A percentile compares a stretch with the other conserved stretches of the same genome.
phyloP scores from a whole-genome alignment of 2,888 invertebrate genomes.

The Hemistola chrysoprasaria region DNA sequence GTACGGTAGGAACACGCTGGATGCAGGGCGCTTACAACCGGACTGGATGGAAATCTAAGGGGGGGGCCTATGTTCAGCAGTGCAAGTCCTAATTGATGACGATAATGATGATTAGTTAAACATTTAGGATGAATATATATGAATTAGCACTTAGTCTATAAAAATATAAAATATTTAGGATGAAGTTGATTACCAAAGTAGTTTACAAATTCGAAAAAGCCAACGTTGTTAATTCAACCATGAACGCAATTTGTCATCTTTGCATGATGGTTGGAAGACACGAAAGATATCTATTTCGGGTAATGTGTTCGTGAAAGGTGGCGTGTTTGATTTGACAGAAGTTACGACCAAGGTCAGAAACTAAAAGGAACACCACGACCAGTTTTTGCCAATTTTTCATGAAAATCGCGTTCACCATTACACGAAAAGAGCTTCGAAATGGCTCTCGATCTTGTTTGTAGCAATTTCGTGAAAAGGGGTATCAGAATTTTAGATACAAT shows the following conservation, averaged over 20 bases:
- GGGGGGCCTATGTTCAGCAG: too few species aligned
- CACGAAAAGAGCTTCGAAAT: constrained; percentile 11
- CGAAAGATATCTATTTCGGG: constrained; percentile 41
- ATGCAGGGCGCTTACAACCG: too few species aligned
- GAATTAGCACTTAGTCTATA: too few species aligned
- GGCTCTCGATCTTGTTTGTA: constrained; percentile 16
- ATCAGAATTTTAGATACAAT: constrained; percentile 6
- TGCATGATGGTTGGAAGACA: constrained; percentile 45
- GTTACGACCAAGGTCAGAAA: constrained; percentile 36
- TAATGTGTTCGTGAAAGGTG: constrained; percentile 32
- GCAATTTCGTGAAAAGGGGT: constrained; percentile 7
- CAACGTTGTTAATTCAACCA: constrained; percentile 26
- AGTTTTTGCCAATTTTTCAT: too few species aligned
- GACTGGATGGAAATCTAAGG: too few species aligned
- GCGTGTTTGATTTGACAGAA: constrained; percentile 29
- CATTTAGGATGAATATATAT: too few species aligned
- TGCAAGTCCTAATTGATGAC: too few species aligned
- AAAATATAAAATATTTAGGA: too few species aligned
- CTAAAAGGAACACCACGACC: constrained; percentile 22
- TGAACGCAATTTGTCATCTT: constrained; percentile 41
- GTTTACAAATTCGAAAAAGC: constrained; percentile 3
- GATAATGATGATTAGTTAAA: too few species aligned
- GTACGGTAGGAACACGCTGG: too few species aligned
- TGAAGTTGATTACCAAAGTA: too few species aligned
- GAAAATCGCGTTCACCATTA: too few species aligned